A percentile compares a stretch with the other conserved stretches of the same genome.
Evolutionary conservation across 2,113 vertebrate genomes (phyloP).

Genomic region (Syngnathus floridae): DNA sequence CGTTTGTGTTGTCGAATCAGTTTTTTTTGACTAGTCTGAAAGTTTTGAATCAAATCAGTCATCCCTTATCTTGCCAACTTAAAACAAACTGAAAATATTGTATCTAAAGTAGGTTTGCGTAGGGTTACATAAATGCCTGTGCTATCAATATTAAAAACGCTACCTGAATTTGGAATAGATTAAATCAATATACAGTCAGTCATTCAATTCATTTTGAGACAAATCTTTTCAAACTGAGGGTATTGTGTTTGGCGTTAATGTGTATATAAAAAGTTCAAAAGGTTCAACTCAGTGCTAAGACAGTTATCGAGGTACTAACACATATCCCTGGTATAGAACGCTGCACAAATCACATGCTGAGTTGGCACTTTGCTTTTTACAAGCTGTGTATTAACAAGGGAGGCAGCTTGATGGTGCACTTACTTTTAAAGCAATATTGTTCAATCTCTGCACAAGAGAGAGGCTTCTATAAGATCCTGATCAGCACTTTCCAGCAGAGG

Average conservation of each 20-base stretch:
- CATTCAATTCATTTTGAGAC: neutral
- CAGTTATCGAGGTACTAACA: neutral
- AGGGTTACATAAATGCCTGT: neutral
- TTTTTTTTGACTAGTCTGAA: neutral
- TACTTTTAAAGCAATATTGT: constrained; percentile 8
- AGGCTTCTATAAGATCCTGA: constrained; percentile 7
- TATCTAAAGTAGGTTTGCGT: neutral
- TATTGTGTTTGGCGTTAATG: neutral
- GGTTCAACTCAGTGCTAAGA: neutral
- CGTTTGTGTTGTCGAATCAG: neutral
- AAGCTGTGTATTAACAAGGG: neutral
- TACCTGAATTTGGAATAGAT: neutral
- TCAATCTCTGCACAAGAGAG: constrained; percentile 1
- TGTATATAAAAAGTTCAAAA: neutral
- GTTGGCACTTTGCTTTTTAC: constrained; percentile 2
- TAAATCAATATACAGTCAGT: neutral
- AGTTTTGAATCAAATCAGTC: neutral
- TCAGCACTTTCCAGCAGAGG: constrained; percentile 19
- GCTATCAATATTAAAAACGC: neutral
- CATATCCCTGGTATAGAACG: neutral
- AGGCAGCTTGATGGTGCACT: constrained; percentile 1
- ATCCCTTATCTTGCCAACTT: neutral
- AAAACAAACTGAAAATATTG: neutral
- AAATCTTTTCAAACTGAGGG: neutral
- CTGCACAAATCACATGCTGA: constrained; percentile 2